A percentile compares a stretch with the other conserved stretches of the same genome.
Conservation (phyloP, 2,888 invertebrate species). For the Athetis lepigone region DNA sequence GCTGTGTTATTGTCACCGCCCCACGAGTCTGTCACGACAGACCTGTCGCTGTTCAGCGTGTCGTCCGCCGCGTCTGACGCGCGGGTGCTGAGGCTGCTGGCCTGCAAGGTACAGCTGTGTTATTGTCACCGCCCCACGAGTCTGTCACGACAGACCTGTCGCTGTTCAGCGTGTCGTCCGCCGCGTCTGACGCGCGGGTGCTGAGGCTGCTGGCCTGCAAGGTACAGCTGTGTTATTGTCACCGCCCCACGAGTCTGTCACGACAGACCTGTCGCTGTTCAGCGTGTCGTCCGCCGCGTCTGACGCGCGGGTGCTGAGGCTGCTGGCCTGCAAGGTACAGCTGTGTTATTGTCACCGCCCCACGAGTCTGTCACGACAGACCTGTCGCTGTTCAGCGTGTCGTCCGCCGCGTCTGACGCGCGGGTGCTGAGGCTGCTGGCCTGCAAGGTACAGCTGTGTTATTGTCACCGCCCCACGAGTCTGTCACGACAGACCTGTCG, state of each 20-base stretch:
- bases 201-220: constrained; percentile 79
- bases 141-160: constrained; percentile 96
- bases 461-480: constrained; percentile 96
- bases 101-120: too few species aligned
- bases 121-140: constrained; percentile 96
- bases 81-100: constrained; percentile 79
- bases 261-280: constrained; percentile 95
- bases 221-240: too few species aligned
- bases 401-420: constrained; percentile 90
- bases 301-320: constrained; percentile 82
- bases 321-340: too few species aligned
- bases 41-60: constrained; percentile 94
- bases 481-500: constrained; percentile 95
- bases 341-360: too few species aligned
- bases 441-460: too few species aligned
- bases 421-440: constrained; percentile 80
- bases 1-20: too few species aligned
- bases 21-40: constrained; percentile 96
- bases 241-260: constrained; percentile 96
- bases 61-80: constrained; percentile 91
- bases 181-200: constrained; percentile 85
- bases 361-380: constrained; percentile 96
- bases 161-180: constrained; percentile 94
- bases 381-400: constrained; percentile 94
- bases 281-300: constrained; percentile 92